Base-by-base conservation (phyloP, 2,888 invertebrate species). In the Sesamia inferens region DNA sequence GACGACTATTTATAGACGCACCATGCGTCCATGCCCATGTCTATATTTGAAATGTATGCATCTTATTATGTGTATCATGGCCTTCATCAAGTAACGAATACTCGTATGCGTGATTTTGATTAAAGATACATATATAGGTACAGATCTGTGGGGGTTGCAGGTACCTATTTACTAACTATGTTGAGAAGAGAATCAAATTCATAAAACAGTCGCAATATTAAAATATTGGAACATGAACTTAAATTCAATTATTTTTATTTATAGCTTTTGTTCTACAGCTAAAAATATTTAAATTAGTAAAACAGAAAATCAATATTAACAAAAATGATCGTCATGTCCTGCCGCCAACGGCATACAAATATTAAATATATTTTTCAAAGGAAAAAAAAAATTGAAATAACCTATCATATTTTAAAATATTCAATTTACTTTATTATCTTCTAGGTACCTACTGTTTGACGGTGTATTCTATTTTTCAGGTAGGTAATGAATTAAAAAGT, bases 1-100 rank as follows among this genome's bases (percentile, higher is more conserved):
- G 74, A 73, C 73, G 86, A 63, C 79, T 93, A 93, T 92, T 90
- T 92, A 89, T 93, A 93, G 91, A 80, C 79, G 68, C 81, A 78
- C 77, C 71, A 78, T 68, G 68, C 83, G 75, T 76, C 77, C 72
- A 74, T 84, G 70, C 66, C 62, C 70, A 58, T 61, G 24, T 44
- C 51, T 84, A 48, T 64, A 76, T 69, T 81, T 64, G 42, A 31
- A 63, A 59, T 66, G 16, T 19, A 48, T 65, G n/a, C 39, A 47
- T 63, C n/a, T 47, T 57, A 51, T n/a, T 62, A 39, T 31, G 3
- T 31, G 31, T 39, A 39, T 39, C 7, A 31, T 44, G 13, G 44
- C 19, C 2, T 7, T 31, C 13, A 44, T 51, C 11, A 55, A 47
- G 54, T 71, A 16, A 59, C n/a, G 48, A 5, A 59, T 22, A 47